These are phyloP conservation scores for Zophobas atratus DNA, from an alignment of 1,140 invertebrate species.

Conservation along the genomic window DNA sequence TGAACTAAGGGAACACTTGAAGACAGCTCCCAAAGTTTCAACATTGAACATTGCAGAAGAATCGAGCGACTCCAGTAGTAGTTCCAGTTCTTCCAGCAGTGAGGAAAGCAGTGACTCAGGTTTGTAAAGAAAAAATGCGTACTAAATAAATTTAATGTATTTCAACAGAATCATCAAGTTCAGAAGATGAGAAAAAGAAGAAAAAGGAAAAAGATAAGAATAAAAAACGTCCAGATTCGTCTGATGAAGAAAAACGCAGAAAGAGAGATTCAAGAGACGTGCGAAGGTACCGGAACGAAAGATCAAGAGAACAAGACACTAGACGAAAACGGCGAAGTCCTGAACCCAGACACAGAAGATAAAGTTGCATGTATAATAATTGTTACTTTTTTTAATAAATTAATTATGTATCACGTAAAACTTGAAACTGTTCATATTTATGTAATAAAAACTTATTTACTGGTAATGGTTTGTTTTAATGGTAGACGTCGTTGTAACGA, in stretches of 20 bases:
- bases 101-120: slow-evolving; percentile 51
- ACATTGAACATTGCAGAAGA: slow-evolving; percentile 61
- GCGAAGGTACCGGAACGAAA: slow-evolving; percentile 46
- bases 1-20: slow-evolving; percentile 92
- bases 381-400: slow-evolving; percentile 13
- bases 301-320: slow-evolving; percentile 51
- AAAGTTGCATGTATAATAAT: slow-evolving; percentile 21
- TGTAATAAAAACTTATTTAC: too few relatives aligned
- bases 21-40: slow-evolving; percentile 81
- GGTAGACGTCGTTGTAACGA: too few relatives aligned
- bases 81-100: slow-evolving; percentile 31
- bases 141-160: slow-evolving; percentile 39
- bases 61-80: slow-evolving; percentile 55
- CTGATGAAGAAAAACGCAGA: slow-evolving; percentile 43
- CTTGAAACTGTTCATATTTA: too few relatives aligned
- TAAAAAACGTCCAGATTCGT: slow-evolving; percentile 19
- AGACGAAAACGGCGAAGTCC: slow-evolving; percentile 50
- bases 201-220: slow-evolving; percentile 58
- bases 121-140: slow-evolving; percentile 9
- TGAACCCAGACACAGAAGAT: slow-evolving; percentile 50
- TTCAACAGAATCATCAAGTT: slow-evolving; percentile 52
- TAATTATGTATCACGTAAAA: background rate
- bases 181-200: slow-evolving; percentile 61
- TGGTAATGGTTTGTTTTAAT: too few relatives aligned
- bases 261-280: slow-evolving; percentile 49